phyloP scores from a whole-genome alignment of 2,888 invertebrate species.

The Rhimphoctona megacephalus region DNA sequence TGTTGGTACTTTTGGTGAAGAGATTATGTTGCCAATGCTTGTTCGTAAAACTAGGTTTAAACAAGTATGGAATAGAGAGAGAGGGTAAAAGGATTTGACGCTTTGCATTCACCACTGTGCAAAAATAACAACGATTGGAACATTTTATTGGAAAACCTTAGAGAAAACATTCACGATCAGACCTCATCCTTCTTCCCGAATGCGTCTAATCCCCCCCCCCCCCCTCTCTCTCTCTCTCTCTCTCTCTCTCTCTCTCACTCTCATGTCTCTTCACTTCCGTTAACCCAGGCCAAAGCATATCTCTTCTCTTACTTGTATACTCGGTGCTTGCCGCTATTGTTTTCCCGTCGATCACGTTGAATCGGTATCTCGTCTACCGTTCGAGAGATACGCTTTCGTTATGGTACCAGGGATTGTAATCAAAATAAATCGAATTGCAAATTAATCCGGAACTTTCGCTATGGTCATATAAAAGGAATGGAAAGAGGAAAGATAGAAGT shows the following conservation, averaged over 20 bases:
- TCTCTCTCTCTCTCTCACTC: neutral
- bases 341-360: slow-evolving; percentile 42
- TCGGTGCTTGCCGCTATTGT: slow-evolving; percentile 4
- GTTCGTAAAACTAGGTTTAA: neutral
- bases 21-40: slow-evolving; percentile 38
- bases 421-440: slow-evolving; percentile 78
- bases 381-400: slow-evolving; percentile 37
- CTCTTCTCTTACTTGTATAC: neutral
- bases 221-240: too few relatives aligned
- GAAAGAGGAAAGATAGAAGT: neutral
- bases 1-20: neutral
- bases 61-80: neutral
- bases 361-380: slow-evolving; percentile 45
- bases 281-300: slow-evolving; percentile 24
- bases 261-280: slow-evolving; percentile 4
- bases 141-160: slow-evolving; percentile 47
- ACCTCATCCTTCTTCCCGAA: slow-evolving; percentile 17
- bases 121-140: slow-evolving; percentile 55
- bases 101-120: slow-evolving; percentile 27
- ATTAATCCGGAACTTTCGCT: slow-evolving; percentile 69
- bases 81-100: slow-evolving; percentile 33
- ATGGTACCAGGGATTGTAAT: slow-evolving; percentile 70
- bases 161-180: slow-evolving; percentile 56
- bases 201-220: neutral
- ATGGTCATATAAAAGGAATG: neutral